These are phyloP conservation scores for Anabacerthia variegaticeps DNA, from an alignment of 2,797 vertebrate species.

Conservation along the genomic window DNA sequence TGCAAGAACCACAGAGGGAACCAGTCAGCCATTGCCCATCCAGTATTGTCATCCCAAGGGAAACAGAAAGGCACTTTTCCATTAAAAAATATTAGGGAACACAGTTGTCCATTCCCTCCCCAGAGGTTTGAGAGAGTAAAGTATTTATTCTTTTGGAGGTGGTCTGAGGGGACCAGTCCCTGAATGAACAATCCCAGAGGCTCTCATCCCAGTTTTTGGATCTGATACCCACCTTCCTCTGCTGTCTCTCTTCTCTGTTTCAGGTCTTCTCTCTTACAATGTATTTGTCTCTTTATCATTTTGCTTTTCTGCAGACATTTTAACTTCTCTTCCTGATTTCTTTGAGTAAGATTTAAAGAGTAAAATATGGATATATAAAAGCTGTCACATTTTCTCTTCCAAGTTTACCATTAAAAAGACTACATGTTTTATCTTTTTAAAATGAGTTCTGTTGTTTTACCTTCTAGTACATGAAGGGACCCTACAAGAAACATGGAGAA, in stretches of 20 bases:
- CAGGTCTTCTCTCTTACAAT: neutral
- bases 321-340: neutral
- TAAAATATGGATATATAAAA: neutral
- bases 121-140: neutral
- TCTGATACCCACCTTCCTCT: neutral
- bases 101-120: neutral
- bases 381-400: accelerated
- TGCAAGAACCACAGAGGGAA: neutral
- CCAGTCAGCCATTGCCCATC: neutral
- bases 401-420: neutral
- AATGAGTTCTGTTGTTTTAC: neutral
- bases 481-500: neutral
- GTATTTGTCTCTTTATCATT: neutral
- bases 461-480: neutral
- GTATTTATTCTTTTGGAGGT: neutral
- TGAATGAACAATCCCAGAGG: neutral
- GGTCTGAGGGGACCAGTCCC: neutral
- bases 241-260: neutral
- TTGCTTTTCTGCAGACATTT: neutral
- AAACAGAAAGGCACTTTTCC: neutral
- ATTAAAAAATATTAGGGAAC: neutral
- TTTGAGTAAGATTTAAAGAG: neutral
- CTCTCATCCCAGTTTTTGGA: neutral
- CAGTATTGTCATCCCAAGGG: neutral
- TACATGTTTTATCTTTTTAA: neutral